Evolutionary conservation across 2,888 invertebrate species (phyloP).

Genomic region (Blastobasis lacticolella): DNA sequence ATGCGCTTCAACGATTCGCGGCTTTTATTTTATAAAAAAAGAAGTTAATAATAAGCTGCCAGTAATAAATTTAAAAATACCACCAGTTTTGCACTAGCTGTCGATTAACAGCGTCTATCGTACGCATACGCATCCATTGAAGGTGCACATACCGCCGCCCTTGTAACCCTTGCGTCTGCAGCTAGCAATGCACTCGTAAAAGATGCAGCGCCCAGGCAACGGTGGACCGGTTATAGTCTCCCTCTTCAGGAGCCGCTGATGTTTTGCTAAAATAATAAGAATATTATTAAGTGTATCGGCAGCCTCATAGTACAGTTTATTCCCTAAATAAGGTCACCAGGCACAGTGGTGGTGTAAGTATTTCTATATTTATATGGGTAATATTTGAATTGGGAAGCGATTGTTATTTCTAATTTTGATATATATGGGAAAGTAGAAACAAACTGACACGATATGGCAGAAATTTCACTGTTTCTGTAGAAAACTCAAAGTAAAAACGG

Average conservation of each 20-base stretch:
- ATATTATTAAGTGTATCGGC: background rate
- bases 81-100: too few species aligned
- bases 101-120: slow-evolving; percentile 12
- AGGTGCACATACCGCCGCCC: slow-evolving; percentile 43
- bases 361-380: too few species aligned
- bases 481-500: too few species aligned
- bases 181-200: slow-evolving; percentile 43
- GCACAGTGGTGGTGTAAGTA: too few species aligned
- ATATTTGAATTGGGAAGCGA: too few species aligned
- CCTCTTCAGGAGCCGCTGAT: background rate
- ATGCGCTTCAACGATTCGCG: background rate
- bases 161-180: slow-evolving; percentile 36
- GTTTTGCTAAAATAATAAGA: too few species aligned
- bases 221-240: background rate
- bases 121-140: slow-evolving; percentile 48
- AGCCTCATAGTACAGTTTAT: background rate
- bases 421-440: too few species aligned
- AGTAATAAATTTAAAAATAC: too few species aligned
- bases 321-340: background rate
- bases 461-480: too few species aligned
- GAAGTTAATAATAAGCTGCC: too few species aligned
- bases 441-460: too few species aligned
- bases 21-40: background rate
- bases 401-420: too few species aligned
- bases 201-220: slow-evolving; percentile 30